phyloP scores from a whole-genome alignment of 2,797 vertebrate species.

The Clarias pachynema region DNA sequence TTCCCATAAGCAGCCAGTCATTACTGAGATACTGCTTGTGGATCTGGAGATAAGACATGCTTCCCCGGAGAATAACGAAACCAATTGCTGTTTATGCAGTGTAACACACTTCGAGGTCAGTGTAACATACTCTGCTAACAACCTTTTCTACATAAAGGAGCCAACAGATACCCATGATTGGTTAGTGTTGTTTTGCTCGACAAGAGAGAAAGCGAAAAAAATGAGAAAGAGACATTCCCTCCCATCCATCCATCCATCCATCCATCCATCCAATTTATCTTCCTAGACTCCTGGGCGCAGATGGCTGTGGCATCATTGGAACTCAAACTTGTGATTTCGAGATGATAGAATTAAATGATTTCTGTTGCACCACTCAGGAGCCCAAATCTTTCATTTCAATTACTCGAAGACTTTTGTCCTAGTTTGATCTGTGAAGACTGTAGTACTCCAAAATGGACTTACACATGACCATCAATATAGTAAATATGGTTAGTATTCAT shows the following conservation, averaged over 20 bases:
- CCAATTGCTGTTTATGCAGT: neutral
- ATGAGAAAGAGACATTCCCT: too few species aligned
- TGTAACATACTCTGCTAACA: neutral
- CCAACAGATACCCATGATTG: neutral
- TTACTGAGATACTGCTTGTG: conserved; percentile 1
- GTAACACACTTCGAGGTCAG: neutral
- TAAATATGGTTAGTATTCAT: neutral
- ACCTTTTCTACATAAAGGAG: neutral
- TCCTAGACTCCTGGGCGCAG: neutral
- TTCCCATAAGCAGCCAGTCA: neutral
- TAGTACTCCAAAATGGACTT: neutral
- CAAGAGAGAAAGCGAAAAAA: neutral
- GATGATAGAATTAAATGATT: neutral
- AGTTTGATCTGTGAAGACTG: neutral
- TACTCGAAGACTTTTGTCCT: neutral
- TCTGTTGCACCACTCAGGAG: neutral
- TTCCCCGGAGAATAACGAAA: neutral
- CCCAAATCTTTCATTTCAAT: neutral
- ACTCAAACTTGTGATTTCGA: neutral
- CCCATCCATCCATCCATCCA: too few species aligned
- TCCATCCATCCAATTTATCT: neutral
- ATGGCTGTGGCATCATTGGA: neutral
- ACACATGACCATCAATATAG: neutral
- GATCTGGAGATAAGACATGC: neutral
- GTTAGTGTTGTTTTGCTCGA: neutral